These are phyloP conservation scores for Orientallactaga sibirica DNA, from an alignment of 2,797 vertebrate genomes.

Conservation along the genomic window DNA sequence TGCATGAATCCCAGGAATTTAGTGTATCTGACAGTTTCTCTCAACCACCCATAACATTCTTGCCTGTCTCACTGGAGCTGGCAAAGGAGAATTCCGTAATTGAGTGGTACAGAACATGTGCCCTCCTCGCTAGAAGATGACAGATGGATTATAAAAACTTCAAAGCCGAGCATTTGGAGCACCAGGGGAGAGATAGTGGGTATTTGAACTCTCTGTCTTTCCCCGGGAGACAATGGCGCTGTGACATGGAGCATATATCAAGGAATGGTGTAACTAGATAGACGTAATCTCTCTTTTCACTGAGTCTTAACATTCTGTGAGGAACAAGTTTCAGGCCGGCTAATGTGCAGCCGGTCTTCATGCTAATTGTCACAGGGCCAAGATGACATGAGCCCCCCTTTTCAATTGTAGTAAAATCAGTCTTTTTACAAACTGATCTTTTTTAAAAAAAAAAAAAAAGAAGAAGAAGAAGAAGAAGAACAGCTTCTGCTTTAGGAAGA, in stretches of 20 bases:
- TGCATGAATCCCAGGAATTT: constrained; percentile 94
- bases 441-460: background rate
- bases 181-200: constrained; percentile 99
- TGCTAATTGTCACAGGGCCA: constrained; percentile 87
- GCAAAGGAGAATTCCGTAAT: constrained; percentile 97
- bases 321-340: constrained; percentile 94
- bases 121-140: constrained; percentile 99
- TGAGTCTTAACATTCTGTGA: constrained; percentile 97
- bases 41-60: constrained; percentile 95
- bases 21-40: constrained; percentile 94
- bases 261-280: constrained; percentile 97
- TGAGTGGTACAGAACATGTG: constrained; percentile 98
- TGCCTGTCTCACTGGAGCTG: constrained; percentile 95
- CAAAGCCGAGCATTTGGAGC: constrained; percentile 98
- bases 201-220: constrained; percentile 99
- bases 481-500: constrained; percentile 41
- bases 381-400: constrained; percentile 82
- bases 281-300: constrained; percentile 96
- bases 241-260: constrained; percentile 98
- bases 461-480: constrained; percentile 70
- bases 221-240: constrained; percentile 99
- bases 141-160: constrained; percentile 99
- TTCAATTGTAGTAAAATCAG: constrained; percentile 85
- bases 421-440: constrained; percentile 83
- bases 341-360: constrained; percentile 89